Percentiles rank a stretch among this genome's conserved stretches.
Conservation (phyloP, 2,888 invertebrate species). For the Drosophila stalkeri region DNA sequence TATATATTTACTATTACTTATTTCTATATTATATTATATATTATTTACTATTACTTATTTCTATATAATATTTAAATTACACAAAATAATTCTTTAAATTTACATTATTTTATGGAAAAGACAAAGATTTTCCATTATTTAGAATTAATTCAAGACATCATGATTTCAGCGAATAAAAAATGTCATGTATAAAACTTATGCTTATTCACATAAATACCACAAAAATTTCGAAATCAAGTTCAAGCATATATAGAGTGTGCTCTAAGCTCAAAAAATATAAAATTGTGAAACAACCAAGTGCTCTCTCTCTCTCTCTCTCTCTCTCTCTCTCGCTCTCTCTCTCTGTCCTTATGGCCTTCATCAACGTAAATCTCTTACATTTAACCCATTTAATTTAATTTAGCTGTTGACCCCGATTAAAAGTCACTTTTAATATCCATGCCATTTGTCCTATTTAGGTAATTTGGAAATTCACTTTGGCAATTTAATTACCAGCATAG, state of each 20-base stretch:
- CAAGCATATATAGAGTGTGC: too few relatives aligned
- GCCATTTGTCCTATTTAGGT: conserved; percentile 33
- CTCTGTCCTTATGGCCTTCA: neutral
- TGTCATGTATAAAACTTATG: neutral
- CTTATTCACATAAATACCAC: neutral
- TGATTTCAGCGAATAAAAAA: neutral
- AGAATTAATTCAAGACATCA: too few relatives aligned
- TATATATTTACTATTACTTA: too few relatives aligned
- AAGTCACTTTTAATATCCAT: conserved; percentile 27
- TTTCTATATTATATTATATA: too few relatives aligned
- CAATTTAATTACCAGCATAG: conserved; percentile 48
- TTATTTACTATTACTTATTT: too few relatives aligned
- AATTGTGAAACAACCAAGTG: neutral
- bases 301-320: too few relatives aligned
- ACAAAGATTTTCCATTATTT: too few relatives aligned
- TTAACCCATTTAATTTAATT: conserved; percentile 16
- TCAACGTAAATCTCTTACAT: conserved; percentile 19
- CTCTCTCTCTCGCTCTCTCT: too few relatives aligned
- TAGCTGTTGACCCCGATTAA: conserved; percentile 34
- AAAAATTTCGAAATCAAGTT: too few relatives aligned
- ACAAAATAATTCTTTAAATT: too few relatives aligned
- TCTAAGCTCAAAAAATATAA: neutral
- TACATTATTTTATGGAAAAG: too few relatives aligned
- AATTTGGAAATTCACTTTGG: conserved; percentile 43
- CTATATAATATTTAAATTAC: too few relatives aligned